Evolutionary conservation across 2,888 invertebrate genomes (phyloP).

Genomic region (Branchellion lobata): DNA sequence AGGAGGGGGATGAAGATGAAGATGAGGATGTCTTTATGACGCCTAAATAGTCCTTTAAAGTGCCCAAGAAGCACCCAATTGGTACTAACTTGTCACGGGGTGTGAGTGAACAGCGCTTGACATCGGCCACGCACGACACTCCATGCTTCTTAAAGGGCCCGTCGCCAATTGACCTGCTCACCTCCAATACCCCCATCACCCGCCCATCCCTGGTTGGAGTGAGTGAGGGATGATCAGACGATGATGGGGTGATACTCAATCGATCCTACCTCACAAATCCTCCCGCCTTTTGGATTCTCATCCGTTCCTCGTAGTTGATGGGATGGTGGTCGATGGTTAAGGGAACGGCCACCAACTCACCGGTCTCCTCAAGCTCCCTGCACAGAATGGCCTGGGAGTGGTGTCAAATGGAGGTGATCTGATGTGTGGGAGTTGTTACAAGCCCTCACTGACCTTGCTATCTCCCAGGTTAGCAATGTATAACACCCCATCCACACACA

Average conservation of each 20-base stretch:
- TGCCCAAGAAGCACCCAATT: background rate
- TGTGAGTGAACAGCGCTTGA: constrained; percentile 64
- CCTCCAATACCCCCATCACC: constrained; percentile 63
- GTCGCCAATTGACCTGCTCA: constrained; percentile 66
- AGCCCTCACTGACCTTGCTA: constrained; percentile 63
- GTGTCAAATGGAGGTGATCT: background rate
- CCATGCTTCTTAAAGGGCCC: constrained; percentile 65
- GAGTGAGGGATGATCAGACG: background rate
- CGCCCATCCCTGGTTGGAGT: constrained; percentile 57
- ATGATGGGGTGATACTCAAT: background rate
- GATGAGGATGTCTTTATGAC: background rate
- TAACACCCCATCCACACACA: constrained; percentile 63
- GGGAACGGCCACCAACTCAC: constrained; percentile 58
- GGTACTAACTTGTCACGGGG: constrained; percentile 61
- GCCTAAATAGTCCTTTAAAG: background rate
- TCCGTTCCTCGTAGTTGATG: constrained; percentile 64
- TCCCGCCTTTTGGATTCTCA: constrained; percentile 65
- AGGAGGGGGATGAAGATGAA: no score
- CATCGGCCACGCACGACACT: constrained; percentile 64
- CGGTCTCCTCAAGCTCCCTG: constrained; percentile 58
- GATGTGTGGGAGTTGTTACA: no score
- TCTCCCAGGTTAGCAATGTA: constrained; percentile 66
- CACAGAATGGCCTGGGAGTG: constrained; percentile 61
- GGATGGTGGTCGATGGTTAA: constrained; percentile 65
- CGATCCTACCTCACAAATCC: constrained; percentile 63